Evolutionary conservation across 2,888 invertebrate species (phyloP), one percentile per base, ranked within the genome.

Genomic region (Phengaris arion): DNA sequence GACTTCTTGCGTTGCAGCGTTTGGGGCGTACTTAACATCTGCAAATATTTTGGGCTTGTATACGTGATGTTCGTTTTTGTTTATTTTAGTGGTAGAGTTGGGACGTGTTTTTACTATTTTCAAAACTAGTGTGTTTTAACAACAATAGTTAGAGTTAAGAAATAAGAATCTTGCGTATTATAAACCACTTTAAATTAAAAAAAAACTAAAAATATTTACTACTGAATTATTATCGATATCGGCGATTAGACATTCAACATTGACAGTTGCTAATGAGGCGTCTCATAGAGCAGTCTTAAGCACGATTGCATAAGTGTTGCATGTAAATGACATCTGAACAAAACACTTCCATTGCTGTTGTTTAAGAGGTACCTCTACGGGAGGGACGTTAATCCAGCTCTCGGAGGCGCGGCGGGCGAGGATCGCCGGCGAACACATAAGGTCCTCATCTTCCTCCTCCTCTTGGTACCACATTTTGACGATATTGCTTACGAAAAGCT

Each of bases 1-100:
- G 99, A 99, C 93, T 99, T 99, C 94, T 99, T 98, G 83, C 98
- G 95, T 92, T 97, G 98, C 83, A 98, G 94, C 83, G 97, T 95
- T 87, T 96, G 95, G 86, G 96, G 96, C 81, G 96, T 96, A 86
- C 96, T 96, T 89, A 97, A 91, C 94, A 96, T 96, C 97, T 97
- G 94, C 78, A 76, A 77, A 76, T 22, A 57, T 73, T 51, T 51
- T 57, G n/a, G 64, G 52, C 52, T 7, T 13, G 64, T 64, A 22
- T 59, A 59, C 59, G 54, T 55, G 7, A 35, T 12, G 6, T 35
- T 22, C 9, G 57, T 15, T 15, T 64, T 22, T 15, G 59, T 2
- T 52, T 52, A 52, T 12, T 52, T 8, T 12, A 9, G 9, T 2
- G 9, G 52, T 52, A 8, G 52, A 2, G 9, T 52, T 52, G 12